These are phyloP conservation scores for Diogma glabrata DNA, from an alignment of 2,888 invertebrate genomes.

Conservation along the genomic window DNA sequence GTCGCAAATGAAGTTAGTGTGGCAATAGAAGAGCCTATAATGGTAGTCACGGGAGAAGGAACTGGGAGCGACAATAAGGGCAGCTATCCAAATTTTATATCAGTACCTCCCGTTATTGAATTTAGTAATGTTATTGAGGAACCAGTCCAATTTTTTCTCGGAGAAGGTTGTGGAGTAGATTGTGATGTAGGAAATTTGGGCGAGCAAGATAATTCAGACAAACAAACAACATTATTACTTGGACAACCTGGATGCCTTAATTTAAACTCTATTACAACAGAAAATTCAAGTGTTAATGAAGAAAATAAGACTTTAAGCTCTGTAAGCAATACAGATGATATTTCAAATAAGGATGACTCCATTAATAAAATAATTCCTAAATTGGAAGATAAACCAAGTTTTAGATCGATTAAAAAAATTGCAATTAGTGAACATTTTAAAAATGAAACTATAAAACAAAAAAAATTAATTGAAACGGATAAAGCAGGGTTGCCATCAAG, in stretches of 20 bases:
- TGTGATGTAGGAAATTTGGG: conserved; percentile 60
- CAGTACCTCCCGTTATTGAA: conserved; percentile 7
- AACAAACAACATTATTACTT: conserved; percentile 36
- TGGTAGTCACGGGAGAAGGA: conserved; percentile 58
- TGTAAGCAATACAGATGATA: background rate
- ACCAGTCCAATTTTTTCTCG: conserved; percentile 54
- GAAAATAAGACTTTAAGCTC: background rate
- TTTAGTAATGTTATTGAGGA: conserved; percentile 65
- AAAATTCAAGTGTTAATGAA: background rate
- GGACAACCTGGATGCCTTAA: conserved; percentile 38
- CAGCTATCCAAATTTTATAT: conserved; percentile 26
- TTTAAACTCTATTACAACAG: conserved; percentile 30
- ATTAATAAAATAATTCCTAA: background rate
- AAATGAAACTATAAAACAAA: too few species aligned
- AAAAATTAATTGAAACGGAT: too few species aligned
- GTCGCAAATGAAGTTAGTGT: conserved; percentile 41
- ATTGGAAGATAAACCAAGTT: background rate
- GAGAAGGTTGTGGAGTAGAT: conserved; percentile 59
- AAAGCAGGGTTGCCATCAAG: too few species aligned
- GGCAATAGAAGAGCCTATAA: conserved; percentile 60
- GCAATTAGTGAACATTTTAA: too few species aligned
- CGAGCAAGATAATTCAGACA: conserved; percentile 12
- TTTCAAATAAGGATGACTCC: background rate
- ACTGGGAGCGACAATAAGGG: conserved; percentile 53
- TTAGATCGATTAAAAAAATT: background rate